Percentiles rank a stretch among this genome's conserved stretches.
These are phyloP conservation scores for Sussaba pulchella DNA, from an alignment of 2,888 invertebrate genomes.

Conservation along the genomic window DNA sequence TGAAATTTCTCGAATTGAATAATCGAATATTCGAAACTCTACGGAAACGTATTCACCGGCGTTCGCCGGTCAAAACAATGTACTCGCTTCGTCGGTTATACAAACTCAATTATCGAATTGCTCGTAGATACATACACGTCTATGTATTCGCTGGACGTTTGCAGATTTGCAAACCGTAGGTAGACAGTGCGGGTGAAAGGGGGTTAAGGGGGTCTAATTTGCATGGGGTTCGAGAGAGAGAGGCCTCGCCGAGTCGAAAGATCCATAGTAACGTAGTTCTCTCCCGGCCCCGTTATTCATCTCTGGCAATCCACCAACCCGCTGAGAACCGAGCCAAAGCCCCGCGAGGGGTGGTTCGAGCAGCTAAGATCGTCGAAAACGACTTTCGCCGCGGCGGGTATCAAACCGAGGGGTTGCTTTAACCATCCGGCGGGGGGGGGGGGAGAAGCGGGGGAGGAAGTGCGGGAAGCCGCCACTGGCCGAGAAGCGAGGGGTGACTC, in stretches of 20 bases:
- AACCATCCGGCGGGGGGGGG: slow-evolving; percentile 13
- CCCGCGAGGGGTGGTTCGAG: slow-evolving; percentile 31
- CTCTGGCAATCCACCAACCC: slow-evolving; percentile 35
- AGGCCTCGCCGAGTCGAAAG: slow-evolving; percentile 49
- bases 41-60: no score
- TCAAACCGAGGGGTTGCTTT: slow-evolving; percentile 63
- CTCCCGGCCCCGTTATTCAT: slow-evolving; percentile 4
- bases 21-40: no score
- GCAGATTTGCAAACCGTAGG: slow-evolving; percentile 40
- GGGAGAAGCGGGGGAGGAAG: slow-evolving; percentile 61
- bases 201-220: slow-evolving; percentile 76
- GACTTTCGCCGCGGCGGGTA: slow-evolving; percentile 74
- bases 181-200: no score
- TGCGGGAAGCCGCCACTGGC: slow-evolving; percentile 58
- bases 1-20: no score
- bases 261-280: slow-evolving; percentile 36
- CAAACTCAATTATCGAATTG: slow-evolving; percentile 64
- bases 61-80: no score
- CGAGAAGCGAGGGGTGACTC: slow-evolving; percentile 53
- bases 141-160: slow-evolving; percentile 44
- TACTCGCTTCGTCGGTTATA: slow-evolving; percentile 8
- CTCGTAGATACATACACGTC: slow-evolving; percentile 18
- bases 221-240: slow-evolving; percentile 78
- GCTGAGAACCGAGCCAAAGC: slow-evolving; percentile 40
- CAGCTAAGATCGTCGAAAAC: slow-evolving; percentile 79